Percentiles rank a stretch among this genome's conserved stretches.
Conservation (phyloP, 2,888 invertebrate species). For the Rotaria socialis region DNA sequence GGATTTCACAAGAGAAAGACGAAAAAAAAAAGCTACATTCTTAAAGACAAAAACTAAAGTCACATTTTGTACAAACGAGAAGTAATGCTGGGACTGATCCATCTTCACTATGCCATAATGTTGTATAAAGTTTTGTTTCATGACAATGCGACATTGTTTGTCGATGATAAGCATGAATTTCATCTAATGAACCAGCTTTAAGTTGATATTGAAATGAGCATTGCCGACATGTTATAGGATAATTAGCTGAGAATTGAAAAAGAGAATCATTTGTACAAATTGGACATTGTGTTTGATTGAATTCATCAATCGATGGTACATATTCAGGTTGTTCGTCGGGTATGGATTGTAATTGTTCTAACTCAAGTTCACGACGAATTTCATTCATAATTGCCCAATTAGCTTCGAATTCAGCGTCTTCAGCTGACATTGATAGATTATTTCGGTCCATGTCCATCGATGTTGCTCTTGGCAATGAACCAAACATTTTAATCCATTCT, state of each 20-base stretch:
- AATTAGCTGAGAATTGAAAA: neutral
- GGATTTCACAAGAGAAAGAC: neutral
- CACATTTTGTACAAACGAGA: neutral
- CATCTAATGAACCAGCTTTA: neutral
- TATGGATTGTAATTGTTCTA: neutral
- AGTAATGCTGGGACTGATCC: neutral
- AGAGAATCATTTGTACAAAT: neutral
- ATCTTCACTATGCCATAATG: slow-evolving; percentile 8
- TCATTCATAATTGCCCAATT: neutral
- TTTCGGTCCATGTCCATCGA: neutral
- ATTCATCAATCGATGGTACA: neutral
- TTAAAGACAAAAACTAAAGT: neutral
- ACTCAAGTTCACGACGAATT: neutral
- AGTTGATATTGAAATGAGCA: neutral
- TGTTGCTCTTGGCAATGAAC: neutral
- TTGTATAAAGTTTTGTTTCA: neutral
- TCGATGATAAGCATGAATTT: slow-evolving; percentile 7
- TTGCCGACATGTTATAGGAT: slow-evolving; percentile 15
- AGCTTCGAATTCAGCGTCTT: neutral
- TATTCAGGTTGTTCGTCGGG: slow-evolving; percentile 9
- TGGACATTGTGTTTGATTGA: slow-evolving; percentile 24
- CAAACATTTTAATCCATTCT: slow-evolving; percentile 31
- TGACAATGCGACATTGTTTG: neutral
- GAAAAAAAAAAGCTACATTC: neutral
- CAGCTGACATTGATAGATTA: neutral